Evolutionary conservation across 2,888 invertebrate genomes (phyloP), one percentile per base, ranked within the genome.

Genomic region (Bombyx huttoni): DNA sequence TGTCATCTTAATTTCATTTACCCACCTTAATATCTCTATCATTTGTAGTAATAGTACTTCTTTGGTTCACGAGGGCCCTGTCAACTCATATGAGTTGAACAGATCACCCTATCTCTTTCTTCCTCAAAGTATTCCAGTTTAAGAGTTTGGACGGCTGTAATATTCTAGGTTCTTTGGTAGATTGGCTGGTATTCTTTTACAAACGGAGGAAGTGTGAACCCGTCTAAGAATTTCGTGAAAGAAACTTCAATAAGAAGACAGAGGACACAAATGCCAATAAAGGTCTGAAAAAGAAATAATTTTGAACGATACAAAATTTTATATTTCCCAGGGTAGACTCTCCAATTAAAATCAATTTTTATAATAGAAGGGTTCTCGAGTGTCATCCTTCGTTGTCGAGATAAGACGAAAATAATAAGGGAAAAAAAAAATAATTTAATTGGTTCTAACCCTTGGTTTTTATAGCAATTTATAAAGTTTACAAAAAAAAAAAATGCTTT

Each of bases 291-390:
- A 50, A 35, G 52, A 54, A 50, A 49, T 33, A 13, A 1, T 48
- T 9, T 12, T 46, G 24, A 24, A 24, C 47, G 48, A 50, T 47
- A 55, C 49, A 51, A 51, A 57, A 56, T 54, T 55, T 52, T 53
- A 53, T 50, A 59, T 68, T 40, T 40, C 40, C 40, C 40, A 69
- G 63, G 70, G 61, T 67, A 57, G 58, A 62, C 59, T 57, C 59
- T 67, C 62, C 64, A 69, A 69, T 65, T 67, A 64, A 58, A 64
- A 59, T 63, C 62, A 64, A 64, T 68, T 67, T 63, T 52, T 54
- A 61, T 54, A 61, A 64, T 60, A 34, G 24, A 53, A 46, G 46
- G 48, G 34, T 50, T 13, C 13, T 49, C 40, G 50, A 46, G 24
- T 48, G 47, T 34, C 24, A 24, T 24, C 50, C 34, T 48, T 47